A percentile compares a stretch with the other conserved stretches of the same genome.
These are phyloP conservation scores for Eupithecia subfuscata DNA, from an alignment of 2,888 invertebrate genomes.

Conservation along the genomic window DNA sequence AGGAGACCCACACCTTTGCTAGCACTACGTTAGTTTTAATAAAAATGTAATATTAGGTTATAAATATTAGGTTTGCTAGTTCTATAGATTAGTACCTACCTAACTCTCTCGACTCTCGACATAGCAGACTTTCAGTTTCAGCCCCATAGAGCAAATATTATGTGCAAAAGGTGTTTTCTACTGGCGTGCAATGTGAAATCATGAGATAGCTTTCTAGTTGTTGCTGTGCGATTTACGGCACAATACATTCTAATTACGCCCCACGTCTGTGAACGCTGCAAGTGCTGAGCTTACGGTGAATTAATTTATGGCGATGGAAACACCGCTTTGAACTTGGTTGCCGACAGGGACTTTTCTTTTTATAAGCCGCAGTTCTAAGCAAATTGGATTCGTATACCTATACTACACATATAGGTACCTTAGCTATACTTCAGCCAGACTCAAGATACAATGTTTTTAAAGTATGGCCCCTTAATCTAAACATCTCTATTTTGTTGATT, in stretches of 20 bases:
- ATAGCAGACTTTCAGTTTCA: too few species aligned
- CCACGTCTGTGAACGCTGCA: slow-evolving; percentile 34
- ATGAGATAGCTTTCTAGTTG: slow-evolving; percentile 14
- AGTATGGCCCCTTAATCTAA: not conserved
- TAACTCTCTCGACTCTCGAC: too few species aligned
- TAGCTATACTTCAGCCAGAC: not conserved
- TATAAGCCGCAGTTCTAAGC: not conserved
- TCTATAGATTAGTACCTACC: too few species aligned
- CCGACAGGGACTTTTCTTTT: not conserved
- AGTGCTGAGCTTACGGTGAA: slow-evolving; percentile 36
- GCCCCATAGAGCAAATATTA: not conserved
- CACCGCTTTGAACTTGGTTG: slow-evolving; percentile 19
- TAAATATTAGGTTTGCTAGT: too few species aligned
- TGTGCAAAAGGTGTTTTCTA: not conserved
- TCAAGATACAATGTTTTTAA: not conserved
- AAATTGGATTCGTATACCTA: slow-evolving; percentile 4
- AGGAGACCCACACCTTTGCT: too few species aligned
- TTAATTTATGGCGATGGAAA: slow-evolving; percentile 38
- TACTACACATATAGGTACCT: not conserved
- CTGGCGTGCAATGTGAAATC: slow-evolving; percentile 4
- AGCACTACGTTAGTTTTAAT: too few species aligned
- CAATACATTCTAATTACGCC: slow-evolving; percentile 42
- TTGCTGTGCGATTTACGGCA: slow-evolving; percentile 39
- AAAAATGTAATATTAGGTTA: too few species aligned
- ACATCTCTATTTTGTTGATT: not conserved